Percentiles rank a stretch among this genome's conserved stretches.
These are phyloP conservation scores for Drosophila navojoa DNA, from an alignment of 1,140 invertebrate species.

Conservation along the genomic window DNA sequence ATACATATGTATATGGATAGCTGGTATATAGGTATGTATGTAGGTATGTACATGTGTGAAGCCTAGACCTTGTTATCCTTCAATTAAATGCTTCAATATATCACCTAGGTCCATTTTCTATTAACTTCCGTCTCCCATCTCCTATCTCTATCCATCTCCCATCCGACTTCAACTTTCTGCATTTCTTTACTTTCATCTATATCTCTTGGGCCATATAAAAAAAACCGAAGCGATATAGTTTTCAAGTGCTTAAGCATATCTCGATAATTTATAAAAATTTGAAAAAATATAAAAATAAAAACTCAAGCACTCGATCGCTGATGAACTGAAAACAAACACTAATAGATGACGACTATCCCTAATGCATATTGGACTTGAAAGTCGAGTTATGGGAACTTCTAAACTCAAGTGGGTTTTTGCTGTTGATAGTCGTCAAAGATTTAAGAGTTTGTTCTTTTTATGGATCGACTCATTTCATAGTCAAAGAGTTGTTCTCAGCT, in stretches of 20 bases:
- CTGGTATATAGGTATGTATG: background rate
- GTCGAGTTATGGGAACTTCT: background rate
- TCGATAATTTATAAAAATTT: background rate
- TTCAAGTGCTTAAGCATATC: background rate
- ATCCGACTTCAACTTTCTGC: too few species aligned
- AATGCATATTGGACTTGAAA: constrained; percentile 8
- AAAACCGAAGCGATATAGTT: background rate
- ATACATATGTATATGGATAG: background rate
- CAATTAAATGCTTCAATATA: too few species aligned
- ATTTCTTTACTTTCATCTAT: too few species aligned
- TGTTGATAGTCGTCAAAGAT: too few species aligned
- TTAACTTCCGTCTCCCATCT: background rate
- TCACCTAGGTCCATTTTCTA: background rate
- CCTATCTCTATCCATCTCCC: background rate
- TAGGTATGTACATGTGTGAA: background rate
- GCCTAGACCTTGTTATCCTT: too few species aligned
- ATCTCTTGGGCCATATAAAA: too few species aligned
- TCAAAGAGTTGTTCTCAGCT: too few species aligned
- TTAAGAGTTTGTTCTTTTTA: too few species aligned
- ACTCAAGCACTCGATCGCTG: background rate
- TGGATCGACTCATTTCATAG: background rate
- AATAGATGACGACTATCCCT: background rate
- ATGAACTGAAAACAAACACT: constrained; percentile 16
- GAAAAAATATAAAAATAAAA: too few species aligned
- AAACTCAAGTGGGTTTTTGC: too few species aligned